Percentiles rank a stretch among this genome's conserved stretches.
Evolutionary conservation across 2,113 vertebrate genomes (phyloP).

Genomic region (Amazona guildingii): DNA sequence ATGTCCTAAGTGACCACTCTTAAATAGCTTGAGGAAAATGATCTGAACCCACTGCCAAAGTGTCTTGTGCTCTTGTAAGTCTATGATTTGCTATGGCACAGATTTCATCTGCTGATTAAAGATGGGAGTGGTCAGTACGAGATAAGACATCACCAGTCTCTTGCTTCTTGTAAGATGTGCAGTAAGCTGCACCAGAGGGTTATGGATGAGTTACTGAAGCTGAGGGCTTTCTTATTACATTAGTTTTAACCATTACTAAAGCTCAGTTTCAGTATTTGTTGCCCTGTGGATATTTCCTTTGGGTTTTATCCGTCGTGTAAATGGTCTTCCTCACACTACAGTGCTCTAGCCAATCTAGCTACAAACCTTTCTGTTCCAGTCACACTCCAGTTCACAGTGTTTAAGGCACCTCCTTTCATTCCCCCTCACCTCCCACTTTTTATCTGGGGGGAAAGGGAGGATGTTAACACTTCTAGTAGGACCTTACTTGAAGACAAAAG

Average conservation of each 20-base stretch:
- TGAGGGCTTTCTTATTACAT: neutral
- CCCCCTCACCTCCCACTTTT: fast-evolving
- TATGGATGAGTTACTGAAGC: neutral
- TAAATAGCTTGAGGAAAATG: neutral
- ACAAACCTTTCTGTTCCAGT: neutral
- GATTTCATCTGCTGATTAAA: neutral
- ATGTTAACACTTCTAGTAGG: neutral
- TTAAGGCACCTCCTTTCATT: neutral
- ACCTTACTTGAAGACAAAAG: neutral
- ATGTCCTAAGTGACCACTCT: neutral
- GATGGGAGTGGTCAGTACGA: neutral
- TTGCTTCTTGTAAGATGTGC: neutral
- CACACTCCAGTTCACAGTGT: neutral
- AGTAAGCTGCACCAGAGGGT: neutral
- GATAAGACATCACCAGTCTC: neutral
- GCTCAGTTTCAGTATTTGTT: neutral
- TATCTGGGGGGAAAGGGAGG: fast-evolving
- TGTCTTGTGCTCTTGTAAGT: neutral
- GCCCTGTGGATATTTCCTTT: neutral
- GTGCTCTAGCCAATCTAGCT: neutral
- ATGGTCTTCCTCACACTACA: neutral
- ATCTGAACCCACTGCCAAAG: neutral
- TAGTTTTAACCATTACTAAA: neutral
- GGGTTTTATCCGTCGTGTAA: neutral
- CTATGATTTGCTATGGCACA: neutral